Percentiles rank a stretch among this genome's conserved stretches.
Evolutionary conservation across 2,113 vertebrate genomes (phyloP).

Genomic region (Grammomys dolichurus): DNA sequence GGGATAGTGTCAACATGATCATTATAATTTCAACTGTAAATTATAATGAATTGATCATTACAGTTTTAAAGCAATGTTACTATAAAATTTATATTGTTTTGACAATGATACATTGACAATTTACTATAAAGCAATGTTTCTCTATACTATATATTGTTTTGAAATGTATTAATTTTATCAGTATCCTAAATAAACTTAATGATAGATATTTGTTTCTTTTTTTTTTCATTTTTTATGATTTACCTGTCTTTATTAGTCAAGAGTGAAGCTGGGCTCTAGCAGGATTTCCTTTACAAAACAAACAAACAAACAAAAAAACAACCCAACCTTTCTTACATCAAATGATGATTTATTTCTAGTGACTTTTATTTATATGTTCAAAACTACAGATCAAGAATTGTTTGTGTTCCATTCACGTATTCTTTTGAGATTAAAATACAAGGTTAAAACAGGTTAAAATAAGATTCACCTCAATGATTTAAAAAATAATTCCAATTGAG

Average conservation of each 20-base stretch:
- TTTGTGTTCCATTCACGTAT: constrained; percentile 80
- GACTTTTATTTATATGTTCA: constrained; percentile 69
- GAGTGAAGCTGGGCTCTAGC: constrained; percentile 84
- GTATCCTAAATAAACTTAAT: not conserved
- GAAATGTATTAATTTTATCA: not conserved
- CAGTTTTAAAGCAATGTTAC: not conserved
- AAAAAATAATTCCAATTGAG: constrained; percentile 81
- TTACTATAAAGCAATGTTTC: constrained; percentile 13
- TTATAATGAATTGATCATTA: not conserved
- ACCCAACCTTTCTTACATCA: constrained; percentile 78
- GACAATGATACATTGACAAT: too few species aligned
- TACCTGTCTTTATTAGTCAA: constrained; percentile 90
- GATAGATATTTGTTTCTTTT: not conserved
- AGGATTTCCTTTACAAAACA: constrained; percentile 80
- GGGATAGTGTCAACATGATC: not conserved
- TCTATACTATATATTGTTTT: not conserved
- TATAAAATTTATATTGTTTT: not conserved
- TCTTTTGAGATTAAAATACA: constrained; percentile 85
- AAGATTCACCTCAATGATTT: constrained; percentile 82
- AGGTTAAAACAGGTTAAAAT: constrained; percentile 84
- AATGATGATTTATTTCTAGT: constrained; percentile 74
- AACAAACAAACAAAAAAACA: constrained; percentile 28
- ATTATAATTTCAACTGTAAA: not conserved
- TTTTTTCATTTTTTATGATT: constrained; percentile 61
- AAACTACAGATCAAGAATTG: constrained; percentile 83